Evolutionary conservation across 2,888 invertebrate species (phyloP).

Genomic region (Blastobasis adustella): DNA sequence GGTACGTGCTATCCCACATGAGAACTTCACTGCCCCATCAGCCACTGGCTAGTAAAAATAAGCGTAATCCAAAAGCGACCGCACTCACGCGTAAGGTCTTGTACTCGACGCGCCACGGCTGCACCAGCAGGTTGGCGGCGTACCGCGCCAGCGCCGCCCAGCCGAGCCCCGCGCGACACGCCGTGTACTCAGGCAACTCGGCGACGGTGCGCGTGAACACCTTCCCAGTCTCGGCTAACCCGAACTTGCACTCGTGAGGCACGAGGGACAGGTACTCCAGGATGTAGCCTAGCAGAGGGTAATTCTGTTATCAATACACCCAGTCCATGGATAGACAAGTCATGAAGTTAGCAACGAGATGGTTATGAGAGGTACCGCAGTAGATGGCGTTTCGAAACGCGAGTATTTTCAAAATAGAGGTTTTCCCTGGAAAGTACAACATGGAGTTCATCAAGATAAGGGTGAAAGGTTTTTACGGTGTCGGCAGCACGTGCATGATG

Average conservation of each 20-base stretch:
- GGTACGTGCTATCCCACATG: neutral
- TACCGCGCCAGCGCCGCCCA: constrained; percentile 91
- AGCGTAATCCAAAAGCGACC: neutral
- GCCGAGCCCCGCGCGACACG: constrained; percentile 85
- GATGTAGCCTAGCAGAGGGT: constrained; percentile 77
- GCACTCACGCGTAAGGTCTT: constrained; percentile 81
- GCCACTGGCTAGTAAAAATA: neutral
- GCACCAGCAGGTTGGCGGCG: constrained; percentile 87
- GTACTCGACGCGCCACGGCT: constrained; percentile 94
- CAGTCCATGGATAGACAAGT: too few species aligned
- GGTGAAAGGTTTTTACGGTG: too few species aligned
- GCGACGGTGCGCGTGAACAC: constrained; percentile 84
- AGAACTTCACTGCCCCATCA: too few species aligned
- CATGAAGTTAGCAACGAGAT: too few species aligned
- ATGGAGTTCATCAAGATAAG: too few species aligned
- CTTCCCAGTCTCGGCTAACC: constrained; percentile 82
- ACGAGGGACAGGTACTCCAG: constrained; percentile 85
- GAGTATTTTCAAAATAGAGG: too few species aligned
- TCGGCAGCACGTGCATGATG: too few species aligned
- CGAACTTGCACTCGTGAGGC: constrained; percentile 87
- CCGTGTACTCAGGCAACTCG: constrained; percentile 83
- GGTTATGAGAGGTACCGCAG: too few species aligned
- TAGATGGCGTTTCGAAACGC: too few species aligned
- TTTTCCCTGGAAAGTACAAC: too few species aligned
- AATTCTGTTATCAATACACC: too few species aligned